Evolutionary conservation across 2,888 invertebrate genomes (phyloP), one percentile per base, ranked within the genome.

Genomic region (Synergus umbraculus): DNA sequence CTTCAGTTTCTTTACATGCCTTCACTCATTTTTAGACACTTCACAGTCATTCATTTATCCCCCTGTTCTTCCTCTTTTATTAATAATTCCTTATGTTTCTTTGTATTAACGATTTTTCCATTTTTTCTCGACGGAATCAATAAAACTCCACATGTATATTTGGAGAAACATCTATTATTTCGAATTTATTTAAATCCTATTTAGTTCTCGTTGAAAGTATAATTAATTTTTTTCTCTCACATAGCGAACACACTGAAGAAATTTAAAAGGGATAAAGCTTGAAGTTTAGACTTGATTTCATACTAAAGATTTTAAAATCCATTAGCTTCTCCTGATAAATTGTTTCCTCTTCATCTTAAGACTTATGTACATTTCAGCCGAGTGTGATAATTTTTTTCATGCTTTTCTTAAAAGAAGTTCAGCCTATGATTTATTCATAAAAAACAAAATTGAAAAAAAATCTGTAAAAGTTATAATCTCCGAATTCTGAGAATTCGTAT

Each of bases 381-480:
- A 46, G 3, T 29, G 29, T 46, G 46, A 69, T 69, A 13, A 29
- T 49, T 46, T 69, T 46, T 69, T 29, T 69, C 69, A 69, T 43
- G 3, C 66, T 66, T n/a, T 41, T 9, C n/a, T 66, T 37, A 37
- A 37, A 37, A 66, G 43, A 66, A 66, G 43, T 43, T 43, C 43
- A 66, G 41, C 43, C 41, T 41, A 41, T 7, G 41, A n/a, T 66
- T 66, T 66, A 41, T 66, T 41, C 2, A 13, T 0, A 41, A 65
- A 43, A 43, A 63, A 60, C 2, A 18, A n/a, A 13, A 37, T 0
- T n/a, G 8, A 9, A 65, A 65, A 43, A 7, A 65, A 2, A 18
- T 63, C 63, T 65, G 64, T 41, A 15, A 41, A 65, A 41, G 66
- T 43, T 66, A 43, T 66, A 66, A 43, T 66, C 41, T 66, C 41